Percentiles rank a stretch among this genome's conserved stretches.
Conservation (phyloP, 2,888 invertebrate species). For the Ditula angustiorana region DNA sequence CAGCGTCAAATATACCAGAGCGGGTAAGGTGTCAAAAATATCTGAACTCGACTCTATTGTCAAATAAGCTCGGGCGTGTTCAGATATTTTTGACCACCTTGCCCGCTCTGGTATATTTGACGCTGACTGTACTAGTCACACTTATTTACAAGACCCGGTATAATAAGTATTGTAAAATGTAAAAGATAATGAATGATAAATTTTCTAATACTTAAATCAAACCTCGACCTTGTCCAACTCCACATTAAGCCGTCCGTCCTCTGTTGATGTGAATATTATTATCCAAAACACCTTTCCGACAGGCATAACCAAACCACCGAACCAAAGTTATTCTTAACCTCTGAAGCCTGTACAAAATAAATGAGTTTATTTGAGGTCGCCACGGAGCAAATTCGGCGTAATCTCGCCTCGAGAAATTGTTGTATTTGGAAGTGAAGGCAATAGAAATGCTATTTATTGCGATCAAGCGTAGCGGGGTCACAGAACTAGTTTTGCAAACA, state of each 20-base stretch:
- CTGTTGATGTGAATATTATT: conserved; percentile 19
- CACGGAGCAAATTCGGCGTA: conserved; percentile 39
- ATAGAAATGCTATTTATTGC: conserved; percentile 71
- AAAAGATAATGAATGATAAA: background rate
- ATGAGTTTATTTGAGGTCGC: conserved; percentile 34
- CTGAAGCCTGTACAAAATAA: conserved; percentile 21
- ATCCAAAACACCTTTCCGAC: conserved; percentile 4
- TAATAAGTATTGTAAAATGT: too few relatives aligned
- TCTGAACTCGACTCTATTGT: too few relatives aligned
- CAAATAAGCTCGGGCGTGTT: too few relatives aligned
- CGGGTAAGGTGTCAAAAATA: too few relatives aligned
- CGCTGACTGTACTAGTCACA: too few relatives aligned
- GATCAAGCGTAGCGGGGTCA: conserved; percentile 80
- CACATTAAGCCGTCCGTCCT: background rate
- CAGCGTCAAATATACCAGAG: too few relatives aligned
- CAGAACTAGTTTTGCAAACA: conserved; percentile 76
- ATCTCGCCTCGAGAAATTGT: conserved; percentile 52
- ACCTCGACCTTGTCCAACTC: conserved; percentile 5
- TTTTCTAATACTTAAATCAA: background rate
- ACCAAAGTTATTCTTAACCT: conserved; percentile 16
- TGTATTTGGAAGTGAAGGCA: conserved; percentile 60
- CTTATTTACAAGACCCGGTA: too few relatives aligned
- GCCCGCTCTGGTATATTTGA: too few relatives aligned
- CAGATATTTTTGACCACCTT: too few relatives aligned
- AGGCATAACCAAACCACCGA: conserved; percentile 15